Evolutionary conservation across 2,797 vertebrate species (phyloP).

Genomic region (Micropoecilia bifurca): DNA sequence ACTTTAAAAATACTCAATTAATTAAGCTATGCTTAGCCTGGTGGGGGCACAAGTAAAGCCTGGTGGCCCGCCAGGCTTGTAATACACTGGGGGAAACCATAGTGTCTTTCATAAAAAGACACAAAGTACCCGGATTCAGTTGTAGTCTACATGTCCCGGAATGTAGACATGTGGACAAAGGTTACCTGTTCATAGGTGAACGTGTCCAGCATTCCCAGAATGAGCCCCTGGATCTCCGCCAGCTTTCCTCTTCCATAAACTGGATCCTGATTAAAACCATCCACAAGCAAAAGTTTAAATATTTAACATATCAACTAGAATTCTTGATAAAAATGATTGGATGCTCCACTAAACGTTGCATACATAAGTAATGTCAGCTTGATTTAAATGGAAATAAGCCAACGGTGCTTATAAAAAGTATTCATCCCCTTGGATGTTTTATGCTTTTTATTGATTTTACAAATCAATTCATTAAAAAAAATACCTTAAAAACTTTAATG

Average conservation of each 20-base stretch:
- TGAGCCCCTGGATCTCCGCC: constrained; percentile 94
- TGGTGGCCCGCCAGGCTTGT: too few relatives aligned
- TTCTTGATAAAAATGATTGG: neutral
- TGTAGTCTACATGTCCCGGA: neutral
- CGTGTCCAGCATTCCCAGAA: constrained; percentile 96
- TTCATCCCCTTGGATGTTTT: too few relatives aligned
- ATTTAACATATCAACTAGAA: neutral
- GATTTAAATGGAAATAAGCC: neutral
- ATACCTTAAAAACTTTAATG: too few relatives aligned
- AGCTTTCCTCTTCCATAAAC: constrained; percentile 95
- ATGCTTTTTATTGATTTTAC: too few relatives aligned
- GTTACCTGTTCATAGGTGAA: constrained; percentile 95
- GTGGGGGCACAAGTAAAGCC: too few relatives aligned
- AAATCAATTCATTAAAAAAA: too few relatives aligned
- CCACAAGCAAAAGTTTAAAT: neutral
- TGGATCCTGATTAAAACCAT: constrained; percentile 85
- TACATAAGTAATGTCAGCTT: neutral
- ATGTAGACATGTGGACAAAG: neutral
- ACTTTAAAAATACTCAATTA: too few relatives aligned
- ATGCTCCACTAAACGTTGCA: neutral
- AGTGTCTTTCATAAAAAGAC: too few relatives aligned
- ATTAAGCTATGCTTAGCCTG: too few relatives aligned
- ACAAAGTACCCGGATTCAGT: neutral
- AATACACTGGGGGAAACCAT: too few relatives aligned
- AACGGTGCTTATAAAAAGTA: too few relatives aligned